Percentiles rank a stretch among this genome's conserved stretches.
These are phyloP conservation scores for Tetraneura akinire DNA, from an alignment of 1,140 invertebrate genomes.

Conservation along the genomic window DNA sequence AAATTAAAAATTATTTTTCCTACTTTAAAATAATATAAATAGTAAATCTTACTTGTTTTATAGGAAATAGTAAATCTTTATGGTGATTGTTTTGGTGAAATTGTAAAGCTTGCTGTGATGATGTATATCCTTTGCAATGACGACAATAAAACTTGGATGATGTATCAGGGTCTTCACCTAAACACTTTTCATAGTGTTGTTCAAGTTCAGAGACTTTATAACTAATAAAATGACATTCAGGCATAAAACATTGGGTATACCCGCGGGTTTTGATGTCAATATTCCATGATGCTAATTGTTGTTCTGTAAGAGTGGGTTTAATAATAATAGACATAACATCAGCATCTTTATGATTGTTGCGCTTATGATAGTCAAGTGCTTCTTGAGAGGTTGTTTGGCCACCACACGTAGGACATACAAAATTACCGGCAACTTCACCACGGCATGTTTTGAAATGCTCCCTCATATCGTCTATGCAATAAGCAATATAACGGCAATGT, in stretches of 20 bases:
- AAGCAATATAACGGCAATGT: conserved; percentile 56
- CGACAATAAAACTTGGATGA: conserved; percentile 40
- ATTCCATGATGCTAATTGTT: conserved; percentile 9
- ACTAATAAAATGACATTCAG: conserved; percentile 46
- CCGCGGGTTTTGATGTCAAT: conserved; percentile 43
- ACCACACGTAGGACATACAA: conserved; percentile 35
- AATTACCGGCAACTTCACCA: conserved; percentile 53
- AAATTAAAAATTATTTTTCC: too few species aligned
- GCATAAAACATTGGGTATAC: conserved; percentile 41
- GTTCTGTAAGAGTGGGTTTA: conserved; percentile 27
- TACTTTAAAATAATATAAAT: too few species aligned
- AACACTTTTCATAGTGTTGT: conserved; percentile 32
- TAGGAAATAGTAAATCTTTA: conserved; percentile 46
- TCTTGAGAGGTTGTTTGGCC: conserved; percentile 41
- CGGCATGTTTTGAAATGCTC: conserved; percentile 55
- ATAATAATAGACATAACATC: conserved; percentile 43
- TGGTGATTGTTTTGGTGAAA: conserved; percentile 44
- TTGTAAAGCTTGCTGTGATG: conserved; percentile 38
- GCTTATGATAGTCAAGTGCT: conserved; percentile 42
- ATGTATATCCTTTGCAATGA: conserved; percentile 45
- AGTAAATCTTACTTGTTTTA: conserved; percentile 30
- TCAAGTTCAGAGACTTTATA: conserved; percentile 36
- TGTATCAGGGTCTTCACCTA: conserved; percentile 38
- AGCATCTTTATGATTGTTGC: conserved; percentile 40
- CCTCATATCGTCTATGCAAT: conserved; percentile 55